A percentile compares a stretch with the other conserved stretches of the same genome.
phyloP scores from a whole-genome alignment of 1,140 invertebrate genomes.

The Meloidogyne floridensis region DNA sequence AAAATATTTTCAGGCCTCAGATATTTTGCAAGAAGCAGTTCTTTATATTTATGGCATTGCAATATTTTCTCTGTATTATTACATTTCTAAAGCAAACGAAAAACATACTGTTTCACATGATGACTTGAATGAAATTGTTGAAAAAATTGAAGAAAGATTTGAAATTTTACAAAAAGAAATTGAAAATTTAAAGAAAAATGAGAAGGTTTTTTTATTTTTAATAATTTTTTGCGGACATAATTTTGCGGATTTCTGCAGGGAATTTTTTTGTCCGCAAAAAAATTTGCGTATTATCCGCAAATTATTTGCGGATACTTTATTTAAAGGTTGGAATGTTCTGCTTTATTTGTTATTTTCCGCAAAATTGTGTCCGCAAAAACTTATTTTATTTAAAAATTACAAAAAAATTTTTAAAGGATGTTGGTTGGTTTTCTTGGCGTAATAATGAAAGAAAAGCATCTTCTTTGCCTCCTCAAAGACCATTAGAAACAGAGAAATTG shows the following conservation, averaged over 20 bases:
- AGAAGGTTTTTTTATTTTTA: background rate
- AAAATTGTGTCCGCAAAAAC: no score
- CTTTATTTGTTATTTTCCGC: no score
- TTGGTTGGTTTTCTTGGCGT: background rate
- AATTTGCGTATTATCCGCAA: background rate
- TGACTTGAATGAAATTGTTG: slow-evolving; percentile 2
- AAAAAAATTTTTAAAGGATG: background rate
- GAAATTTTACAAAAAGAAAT: background rate
- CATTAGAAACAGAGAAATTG: background rate
- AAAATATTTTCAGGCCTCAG: background rate
- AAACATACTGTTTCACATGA: background rate
- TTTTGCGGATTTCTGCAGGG: background rate
- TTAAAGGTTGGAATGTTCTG: no score
- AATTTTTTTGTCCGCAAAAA: no score
- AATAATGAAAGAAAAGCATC: background rate
- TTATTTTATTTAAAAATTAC: background rate
- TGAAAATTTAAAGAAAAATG: background rate
- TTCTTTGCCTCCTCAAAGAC: background rate
- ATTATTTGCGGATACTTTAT: background rate
- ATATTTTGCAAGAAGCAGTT: slow-evolving; percentile 9
- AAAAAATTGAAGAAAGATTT: background rate
- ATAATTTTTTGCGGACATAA: background rate
- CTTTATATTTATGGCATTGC: background rate
- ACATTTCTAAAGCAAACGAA: background rate
- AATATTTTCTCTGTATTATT: slow-evolving; percentile 1